These are phyloP conservation scores for Onychomys leucogaster DNA, from an alignment of 2,797 vertebrate species.

Conservation along the genomic window DNA sequence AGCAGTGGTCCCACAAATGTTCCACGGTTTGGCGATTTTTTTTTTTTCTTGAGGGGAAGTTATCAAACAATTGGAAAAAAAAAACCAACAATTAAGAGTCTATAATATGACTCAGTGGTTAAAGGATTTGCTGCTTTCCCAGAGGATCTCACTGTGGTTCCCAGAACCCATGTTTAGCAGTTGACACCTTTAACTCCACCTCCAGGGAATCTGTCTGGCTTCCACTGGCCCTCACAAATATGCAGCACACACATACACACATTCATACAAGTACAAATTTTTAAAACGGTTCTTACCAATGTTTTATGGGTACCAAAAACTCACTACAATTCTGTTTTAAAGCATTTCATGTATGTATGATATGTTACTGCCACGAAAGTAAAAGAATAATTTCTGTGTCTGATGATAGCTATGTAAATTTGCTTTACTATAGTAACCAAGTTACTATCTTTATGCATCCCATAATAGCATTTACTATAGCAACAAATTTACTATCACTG, in stretches of 20 bases:
- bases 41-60: not conserved
- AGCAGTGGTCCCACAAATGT: not conserved
- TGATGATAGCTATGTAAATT: not conserved
- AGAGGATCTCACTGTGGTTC: not conserved
- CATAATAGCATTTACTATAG: not conserved
- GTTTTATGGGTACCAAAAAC: not conserved
- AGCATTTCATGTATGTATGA: not conserved
- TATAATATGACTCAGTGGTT: not conserved
- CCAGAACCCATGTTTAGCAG: not conserved
- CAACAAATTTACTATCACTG: not conserved
- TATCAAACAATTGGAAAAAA: not conserved
- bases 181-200: not conserved
- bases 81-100: not conserved
- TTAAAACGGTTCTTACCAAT: not conserved
- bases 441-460: not conserved
- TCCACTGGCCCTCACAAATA: not conserved
- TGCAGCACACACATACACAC: too few species aligned
- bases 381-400: not conserved
- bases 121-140: not conserved
- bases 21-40: not conserved
- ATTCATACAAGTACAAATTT: not conserved
- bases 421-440: not conserved
- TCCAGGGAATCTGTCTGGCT: too few species aligned
- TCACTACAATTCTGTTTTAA: not conserved
- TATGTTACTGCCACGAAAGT: not conserved